Base-by-base conservation (phyloP, 1,140 invertebrate genomes). In the Calephelis virginiensis region DNA sequence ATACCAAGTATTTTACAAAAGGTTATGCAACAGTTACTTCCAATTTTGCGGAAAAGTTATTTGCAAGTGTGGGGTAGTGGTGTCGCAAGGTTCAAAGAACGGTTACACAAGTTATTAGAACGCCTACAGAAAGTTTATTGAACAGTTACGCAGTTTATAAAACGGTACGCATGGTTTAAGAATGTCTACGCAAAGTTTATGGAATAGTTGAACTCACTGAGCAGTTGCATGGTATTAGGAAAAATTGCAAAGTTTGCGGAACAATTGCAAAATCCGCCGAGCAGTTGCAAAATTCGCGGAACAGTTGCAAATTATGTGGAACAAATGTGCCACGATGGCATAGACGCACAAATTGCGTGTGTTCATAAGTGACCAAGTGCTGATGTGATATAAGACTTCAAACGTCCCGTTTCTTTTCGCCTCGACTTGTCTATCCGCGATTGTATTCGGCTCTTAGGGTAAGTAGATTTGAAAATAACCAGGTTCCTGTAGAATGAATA, bases 401-500 rank as follows among this genome's bases (percentile, higher is more conserved):
- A 48, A 64, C 67, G 66, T 71, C 66, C 63, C 61, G 67, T 59
- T 59, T 28, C 50, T 50, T 53, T 63, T 49, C 62, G 56, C 56
- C 56, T 59, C 56, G 56, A 59, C 56, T 59, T 59, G 56, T 59
- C 56, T 59, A 59, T 28, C 56, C 56, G 56, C 56, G 56, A 59
- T 40, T 59, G 56, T 59, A 59, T 38, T 59, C 56, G 56, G 56
- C 68, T 59, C 47, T 64, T 64, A 63, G 43, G 37, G 46, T 69
- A 65, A 65, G 68, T 64, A 71, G 67, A 80, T 69, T 68, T 73
- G 61, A 71, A 76, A 74, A 74, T 71, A 49, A 74, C 76, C 81
- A 81, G 69, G 81, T 83, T 86, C 84, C 82, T 85, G 67, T 83
- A 83, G 80, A 74, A 72, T 66, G 68, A 77, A 73, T 83, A 81